Evolutionary conservation across 2,888 invertebrate species (phyloP).

Genomic region (Patella depressa): DNA sequence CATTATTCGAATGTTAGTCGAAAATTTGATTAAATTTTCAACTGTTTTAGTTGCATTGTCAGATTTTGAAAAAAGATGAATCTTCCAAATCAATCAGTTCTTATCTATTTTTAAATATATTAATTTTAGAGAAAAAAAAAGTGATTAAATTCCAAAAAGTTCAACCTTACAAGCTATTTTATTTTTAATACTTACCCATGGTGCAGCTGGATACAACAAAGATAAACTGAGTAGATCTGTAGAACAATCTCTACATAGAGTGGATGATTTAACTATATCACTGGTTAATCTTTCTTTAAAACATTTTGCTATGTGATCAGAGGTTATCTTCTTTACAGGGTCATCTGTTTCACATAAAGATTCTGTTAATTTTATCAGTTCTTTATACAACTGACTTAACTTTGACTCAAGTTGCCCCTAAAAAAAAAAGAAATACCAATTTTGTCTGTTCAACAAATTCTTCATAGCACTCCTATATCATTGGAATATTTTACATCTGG

Average conservation of each 20-base stretch:
- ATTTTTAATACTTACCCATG: slow-evolving; percentile 57
- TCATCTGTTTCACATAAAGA: slow-evolving; percentile 29
- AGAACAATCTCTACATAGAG: slow-evolving; percentile 55
- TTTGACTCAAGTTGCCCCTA: slow-evolving; percentile 64
- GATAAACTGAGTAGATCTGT: slow-evolving; percentile 59
- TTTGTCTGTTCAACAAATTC: neutral
- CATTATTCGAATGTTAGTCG: too few species aligned
- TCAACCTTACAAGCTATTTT: too few species aligned
- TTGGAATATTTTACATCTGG: too few species aligned
- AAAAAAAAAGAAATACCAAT: slow-evolving; percentile 20
- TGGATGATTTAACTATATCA: slow-evolving; percentile 53
- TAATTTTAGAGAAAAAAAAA: too few species aligned
- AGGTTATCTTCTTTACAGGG: slow-evolving; percentile 27
- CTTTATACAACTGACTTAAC: slow-evolving; percentile 57
- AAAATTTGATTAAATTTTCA: too few species aligned
- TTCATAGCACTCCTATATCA: too few species aligned
- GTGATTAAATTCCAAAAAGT: too few species aligned
- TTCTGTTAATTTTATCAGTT: slow-evolving; percentile 52
- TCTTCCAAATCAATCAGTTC: too few species aligned
- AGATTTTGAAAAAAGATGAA: too few species aligned
- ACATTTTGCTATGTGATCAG: slow-evolving; percentile 43
- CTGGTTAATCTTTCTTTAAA: slow-evolving; percentile 51
- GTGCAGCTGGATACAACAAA: slow-evolving; percentile 63
- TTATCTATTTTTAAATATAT: too few species aligned
- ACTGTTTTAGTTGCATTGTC: too few species aligned